A percentile compares a stretch with the other conserved stretches of the same genome.
Evolutionary conservation across 2,888 invertebrate species (phyloP).

Genomic region (Sphinx pinastri): DNA sequence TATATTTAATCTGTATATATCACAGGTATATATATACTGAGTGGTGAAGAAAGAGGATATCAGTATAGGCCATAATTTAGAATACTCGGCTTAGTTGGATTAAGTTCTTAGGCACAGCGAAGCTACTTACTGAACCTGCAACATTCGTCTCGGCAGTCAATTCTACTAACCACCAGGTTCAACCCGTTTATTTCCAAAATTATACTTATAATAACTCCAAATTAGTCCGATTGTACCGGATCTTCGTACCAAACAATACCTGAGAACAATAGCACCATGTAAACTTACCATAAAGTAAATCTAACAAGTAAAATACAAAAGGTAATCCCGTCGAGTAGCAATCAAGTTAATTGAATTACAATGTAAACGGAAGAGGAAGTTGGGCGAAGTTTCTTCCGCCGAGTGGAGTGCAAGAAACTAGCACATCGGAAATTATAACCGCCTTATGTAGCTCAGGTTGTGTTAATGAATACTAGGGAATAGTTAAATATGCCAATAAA

Average conservation of each 20-base stretch:
- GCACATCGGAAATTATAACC: constrained; percentile 7
- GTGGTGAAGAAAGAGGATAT: no score
- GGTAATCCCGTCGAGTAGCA: constrained; percentile 23
- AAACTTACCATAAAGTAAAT: background rate
- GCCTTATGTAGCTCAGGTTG: background rate
- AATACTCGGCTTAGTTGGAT: no score
- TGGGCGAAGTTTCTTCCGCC: constrained; percentile 21
- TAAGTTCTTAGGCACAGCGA: no score
- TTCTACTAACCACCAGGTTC: no score
- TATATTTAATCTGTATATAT: no score
- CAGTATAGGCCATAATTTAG: no score
- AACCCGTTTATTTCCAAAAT: no score
- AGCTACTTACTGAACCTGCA: no score
- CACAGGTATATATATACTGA: no score
- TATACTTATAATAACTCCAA: background rate
- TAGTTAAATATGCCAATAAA: background rate
- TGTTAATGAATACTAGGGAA: background rate
- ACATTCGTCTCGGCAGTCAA: no score
- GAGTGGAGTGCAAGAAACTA: constrained; percentile 21
- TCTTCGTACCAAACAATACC: background rate
- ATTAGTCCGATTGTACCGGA: background rate
- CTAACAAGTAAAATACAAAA: constrained; percentile 24
- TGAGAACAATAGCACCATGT: background rate
- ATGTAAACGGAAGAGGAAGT: constrained; percentile 25
- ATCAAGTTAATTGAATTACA: constrained; percentile 28